Conservation (phyloP, 2,888 invertebrate genomes). For the Lepeophtheirus nordmannii region DNA sequence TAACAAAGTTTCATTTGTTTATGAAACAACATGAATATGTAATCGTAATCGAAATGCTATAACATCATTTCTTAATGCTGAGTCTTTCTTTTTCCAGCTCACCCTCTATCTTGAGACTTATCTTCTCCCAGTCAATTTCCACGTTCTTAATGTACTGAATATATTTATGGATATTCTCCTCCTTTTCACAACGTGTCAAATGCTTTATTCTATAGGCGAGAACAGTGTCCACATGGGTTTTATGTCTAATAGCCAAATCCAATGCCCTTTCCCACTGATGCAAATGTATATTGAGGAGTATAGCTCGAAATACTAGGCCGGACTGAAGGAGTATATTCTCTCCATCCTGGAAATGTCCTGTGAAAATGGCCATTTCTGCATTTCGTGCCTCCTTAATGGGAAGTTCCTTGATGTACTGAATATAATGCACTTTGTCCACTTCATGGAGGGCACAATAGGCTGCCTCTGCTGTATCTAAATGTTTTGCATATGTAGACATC, state of each 20-base stretch:
- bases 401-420: conserved; percentile 49
- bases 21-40: no score
- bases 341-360: conserved; percentile 51
- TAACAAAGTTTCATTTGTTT: no score
- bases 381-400: conserved; percentile 39
- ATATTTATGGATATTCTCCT: conserved; percentile 44
- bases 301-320: conserved; percentile 50
- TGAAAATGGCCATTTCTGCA: conserved; percentile 51
- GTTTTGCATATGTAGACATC: conserved; percentile 67
- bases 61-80: neutral
- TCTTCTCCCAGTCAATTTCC: conserved; percentile 38
- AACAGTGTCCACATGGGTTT: conserved; percentile 55
- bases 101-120: conserved; percentile 37
- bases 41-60: no score
- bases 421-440: conserved; percentile 68
- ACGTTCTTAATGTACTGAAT: conserved; percentile 37
- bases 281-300: conserved; percentile 51
- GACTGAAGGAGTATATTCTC: conserved; percentile 54
- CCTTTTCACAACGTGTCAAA: conserved; percentile 40
- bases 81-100: conserved; percentile 34
- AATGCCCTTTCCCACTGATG: conserved; percentile 62
- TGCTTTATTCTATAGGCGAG: conserved; percentile 45
- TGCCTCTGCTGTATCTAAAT: conserved; percentile 78
- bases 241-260: conserved; percentile 55
- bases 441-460: conserved; percentile 81